These are phyloP conservation scores for Tenthredo scrophulariae DNA, from an alignment of 2,888 invertebrate genomes.

Conservation along the genomic window DNA sequence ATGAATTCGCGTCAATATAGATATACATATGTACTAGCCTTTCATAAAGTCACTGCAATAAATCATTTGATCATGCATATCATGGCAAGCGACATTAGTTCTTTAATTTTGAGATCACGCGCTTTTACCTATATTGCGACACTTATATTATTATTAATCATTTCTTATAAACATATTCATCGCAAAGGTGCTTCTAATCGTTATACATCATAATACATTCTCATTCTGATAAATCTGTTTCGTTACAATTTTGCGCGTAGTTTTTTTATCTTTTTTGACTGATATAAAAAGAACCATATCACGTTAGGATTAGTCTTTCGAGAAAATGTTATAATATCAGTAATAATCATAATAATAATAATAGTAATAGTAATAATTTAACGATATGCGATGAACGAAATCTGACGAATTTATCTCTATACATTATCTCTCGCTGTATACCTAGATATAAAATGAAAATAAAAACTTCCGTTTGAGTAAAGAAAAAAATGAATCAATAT, in stretches of 20 bases:
- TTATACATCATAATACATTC: neutral
- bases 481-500: neutral
- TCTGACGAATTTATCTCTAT: neutral
- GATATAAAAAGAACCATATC: neutral
- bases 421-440: neutral
- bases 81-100: conserved; percentile 56
- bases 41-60: conserved; percentile 21
- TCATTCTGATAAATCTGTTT: neutral
- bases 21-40: conserved; percentile 8
- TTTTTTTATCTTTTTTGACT: neutral
- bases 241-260: neutral
- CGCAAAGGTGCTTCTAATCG: conserved; percentile 46
- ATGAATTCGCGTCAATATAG: neutral
- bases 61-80: conserved; percentile 55
- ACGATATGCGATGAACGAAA: neutral
- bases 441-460: neutral
- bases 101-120: conserved; percentile 66
- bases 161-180: conserved; percentile 52
- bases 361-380: conserved; percentile 20
- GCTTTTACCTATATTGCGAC: conserved; percentile 57
- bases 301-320: neutral
- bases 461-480: neutral
- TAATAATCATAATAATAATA: neutral
- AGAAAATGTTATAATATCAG: neutral
- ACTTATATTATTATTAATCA: conserved; percentile 52